phyloP scores from a whole-genome alignment of 1,140 invertebrate species.

The Bombus waltoni region DNA sequence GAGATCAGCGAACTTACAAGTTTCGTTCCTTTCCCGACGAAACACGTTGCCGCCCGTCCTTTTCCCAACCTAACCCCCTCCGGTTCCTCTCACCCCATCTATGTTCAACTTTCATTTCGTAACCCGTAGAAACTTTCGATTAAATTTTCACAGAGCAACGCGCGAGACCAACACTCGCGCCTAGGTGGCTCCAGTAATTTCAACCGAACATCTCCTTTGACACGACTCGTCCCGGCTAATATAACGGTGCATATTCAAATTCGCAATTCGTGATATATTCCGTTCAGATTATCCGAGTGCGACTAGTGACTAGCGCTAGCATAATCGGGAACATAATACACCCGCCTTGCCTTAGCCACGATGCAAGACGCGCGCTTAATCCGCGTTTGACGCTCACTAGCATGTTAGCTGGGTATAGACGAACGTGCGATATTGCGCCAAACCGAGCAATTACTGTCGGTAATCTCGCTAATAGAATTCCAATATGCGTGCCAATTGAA shows the following conservation, averaged over 20 bases:
- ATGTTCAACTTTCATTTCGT: conserved; percentile 45
- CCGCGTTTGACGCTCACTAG: conserved; percentile 58
- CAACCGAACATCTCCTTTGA: conserved; percentile 41
- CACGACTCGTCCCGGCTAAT: conserved; percentile 13
- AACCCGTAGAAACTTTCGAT: conserved; percentile 26
- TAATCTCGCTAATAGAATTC: conserved; percentile 76
- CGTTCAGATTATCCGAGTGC: background rate
- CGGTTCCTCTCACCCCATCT: background rate
- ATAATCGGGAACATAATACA: conserved; percentile 7
- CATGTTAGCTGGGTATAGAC: conserved; percentile 43
- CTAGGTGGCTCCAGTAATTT: conserved; percentile 27
- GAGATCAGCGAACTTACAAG: conserved; percentile 39
- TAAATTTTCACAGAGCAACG: conserved; percentile 27
- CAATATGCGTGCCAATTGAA: conserved; percentile 75
- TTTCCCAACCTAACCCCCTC: background rate
- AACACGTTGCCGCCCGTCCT: conserved; percentile 13
- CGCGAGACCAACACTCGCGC: conserved; percentile 5
- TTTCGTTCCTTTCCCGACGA: conserved; percentile 28
- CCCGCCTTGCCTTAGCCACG: conserved; percentile 5
- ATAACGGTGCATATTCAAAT: conserved; percentile 34
- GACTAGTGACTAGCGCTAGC: background rate
- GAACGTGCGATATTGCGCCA: conserved; percentile 68
- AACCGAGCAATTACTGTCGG: conserved; percentile 73
- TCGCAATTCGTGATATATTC: background rate
- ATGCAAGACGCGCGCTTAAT: conserved; percentile 58